These are phyloP conservation scores for Hybognathus amarus DNA, from an alignment of 2,797 vertebrate species.

Conservation along the genomic window DNA sequence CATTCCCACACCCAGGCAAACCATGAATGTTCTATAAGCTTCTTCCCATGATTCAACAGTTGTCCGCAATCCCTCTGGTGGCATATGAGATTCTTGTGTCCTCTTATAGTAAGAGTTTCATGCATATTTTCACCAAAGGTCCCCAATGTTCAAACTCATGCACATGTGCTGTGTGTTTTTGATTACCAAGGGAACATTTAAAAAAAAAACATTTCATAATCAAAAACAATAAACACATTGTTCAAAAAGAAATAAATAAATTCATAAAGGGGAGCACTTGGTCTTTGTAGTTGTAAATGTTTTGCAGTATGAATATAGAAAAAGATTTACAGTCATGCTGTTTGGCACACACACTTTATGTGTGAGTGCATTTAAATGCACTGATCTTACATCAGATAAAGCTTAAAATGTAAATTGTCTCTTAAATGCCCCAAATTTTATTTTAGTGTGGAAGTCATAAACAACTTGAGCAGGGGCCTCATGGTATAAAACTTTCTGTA, in stretches of 20 bases:
- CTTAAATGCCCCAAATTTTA: background rate
- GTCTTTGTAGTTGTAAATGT: background rate
- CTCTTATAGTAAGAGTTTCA: conserved; percentile 10
- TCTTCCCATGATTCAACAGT: conserved; percentile 23
- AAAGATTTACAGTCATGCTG: background rate
- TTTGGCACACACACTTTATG: background rate
- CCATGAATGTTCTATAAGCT: conserved; percentile 12
- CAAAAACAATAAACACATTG: too few species aligned
- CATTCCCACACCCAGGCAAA: conserved; percentile 41
- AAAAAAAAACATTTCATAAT: background rate
- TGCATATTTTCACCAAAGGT: background rate
- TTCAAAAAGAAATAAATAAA: too few species aligned
- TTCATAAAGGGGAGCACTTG: background rate
- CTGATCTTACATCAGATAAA: background rate
- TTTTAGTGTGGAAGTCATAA: background rate
- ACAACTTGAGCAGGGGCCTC: background rate
- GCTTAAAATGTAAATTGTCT: background rate
- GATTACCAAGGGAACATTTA: background rate
- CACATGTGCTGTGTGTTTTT: background rate
- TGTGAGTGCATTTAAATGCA: background rate
- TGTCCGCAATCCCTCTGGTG: conserved; percentile 34
- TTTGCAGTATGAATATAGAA: background rate
- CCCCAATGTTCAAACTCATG: background rate
- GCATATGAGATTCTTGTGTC: background rate
- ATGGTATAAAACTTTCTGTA: too few species aligned